A percentile compares a stretch with the other conserved stretches of the same genome.
phyloP scores from a whole-genome alignment of 2,113 vertebrate species.

The Lipotes vexillifer region DNA sequence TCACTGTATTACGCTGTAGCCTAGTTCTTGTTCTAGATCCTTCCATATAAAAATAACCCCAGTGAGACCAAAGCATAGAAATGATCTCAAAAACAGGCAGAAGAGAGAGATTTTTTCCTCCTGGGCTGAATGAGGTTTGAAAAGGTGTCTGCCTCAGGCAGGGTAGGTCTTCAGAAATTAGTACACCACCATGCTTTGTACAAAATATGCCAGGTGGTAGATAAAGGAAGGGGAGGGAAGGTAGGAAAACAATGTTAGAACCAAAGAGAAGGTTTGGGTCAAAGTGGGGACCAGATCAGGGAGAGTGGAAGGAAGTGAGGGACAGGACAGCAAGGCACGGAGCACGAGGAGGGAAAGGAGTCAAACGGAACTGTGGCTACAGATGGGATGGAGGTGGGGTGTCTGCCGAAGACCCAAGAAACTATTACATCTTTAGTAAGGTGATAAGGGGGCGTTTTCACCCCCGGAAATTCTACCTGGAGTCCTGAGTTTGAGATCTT shows the following conservation, averaged over 20 bases:
- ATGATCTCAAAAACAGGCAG: neutral
- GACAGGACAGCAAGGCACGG: neutral
- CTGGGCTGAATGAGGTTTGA: neutral
- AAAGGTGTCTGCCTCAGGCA: neutral
- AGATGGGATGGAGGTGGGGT: neutral
- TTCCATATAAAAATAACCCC: neutral
- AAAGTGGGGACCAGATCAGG: neutral
- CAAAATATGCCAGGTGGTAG: neutral
- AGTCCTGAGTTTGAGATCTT: neutral
- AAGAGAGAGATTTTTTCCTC: neutral
- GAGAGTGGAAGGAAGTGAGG: neutral
- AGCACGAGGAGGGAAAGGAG: neutral
- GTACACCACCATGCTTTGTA: neutral
- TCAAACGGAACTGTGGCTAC: neutral
- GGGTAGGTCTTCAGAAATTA: neutral
- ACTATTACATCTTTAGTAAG: neutral
- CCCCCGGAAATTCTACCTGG: neutral
- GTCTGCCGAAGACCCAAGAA: neutral
- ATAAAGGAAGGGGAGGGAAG: neutral
- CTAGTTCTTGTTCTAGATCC: neutral
- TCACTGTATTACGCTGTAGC: neutral
- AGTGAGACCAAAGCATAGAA: neutral
- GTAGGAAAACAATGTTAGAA: neutral
- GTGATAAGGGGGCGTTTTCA: neutral
- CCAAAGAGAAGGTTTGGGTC: neutral